Base-by-base conservation (phyloP, 2,888 invertebrate species). In the Monopis laevigella region DNA sequence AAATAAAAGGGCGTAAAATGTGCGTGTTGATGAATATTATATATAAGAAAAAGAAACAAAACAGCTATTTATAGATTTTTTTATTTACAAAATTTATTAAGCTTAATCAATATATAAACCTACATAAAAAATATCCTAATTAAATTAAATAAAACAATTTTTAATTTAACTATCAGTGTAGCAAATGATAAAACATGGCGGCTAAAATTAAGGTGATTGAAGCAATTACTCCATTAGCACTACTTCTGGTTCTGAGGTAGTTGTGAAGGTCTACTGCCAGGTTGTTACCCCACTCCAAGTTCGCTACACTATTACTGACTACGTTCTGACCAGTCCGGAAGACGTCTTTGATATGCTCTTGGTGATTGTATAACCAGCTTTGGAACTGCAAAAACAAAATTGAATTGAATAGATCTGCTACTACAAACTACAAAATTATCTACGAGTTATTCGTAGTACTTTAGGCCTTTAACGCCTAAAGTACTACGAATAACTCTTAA, bases 201-300 rank as follows among this genome's bases (percentile, higher is more conserved):
- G 59, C 54, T 10, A 65, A 8, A 1, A 77, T 40, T 2, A 74
- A 49, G 6, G 58, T 24, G n/a, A 68, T 24, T 0, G 75, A 60
- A 4, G 64, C 55, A 0, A 59, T 46, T 3, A 68, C 27, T 1
- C 60, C 44, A 0, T 54, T 46, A 2, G 73, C 67, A 2, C 65
- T 58, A 29, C 47, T 61, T 12, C 55, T 57, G 1, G 40, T 44
- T 1, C 56, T 46, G 1, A 70, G 43, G 34, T 50, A 53, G 1
- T 45, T 40, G 43, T 61, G 53, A 8, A 77, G 48, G 0, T 65
- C 68, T 1, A 51, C 18, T 0, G 62, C 69, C 0, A 53, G 51
- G 0, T 46, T 45, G 48, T 62, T 73, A 10, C 68, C 75, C 78
- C 77, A 78, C 11, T 51, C 19, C 1, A 74, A 45, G 49, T 80